Percentiles rank a stretch among this genome's conserved stretches.
Evolutionary conservation across 2,113 vertebrate genomes (phyloP).

Genomic region (Microcebus jonahi): DNA sequence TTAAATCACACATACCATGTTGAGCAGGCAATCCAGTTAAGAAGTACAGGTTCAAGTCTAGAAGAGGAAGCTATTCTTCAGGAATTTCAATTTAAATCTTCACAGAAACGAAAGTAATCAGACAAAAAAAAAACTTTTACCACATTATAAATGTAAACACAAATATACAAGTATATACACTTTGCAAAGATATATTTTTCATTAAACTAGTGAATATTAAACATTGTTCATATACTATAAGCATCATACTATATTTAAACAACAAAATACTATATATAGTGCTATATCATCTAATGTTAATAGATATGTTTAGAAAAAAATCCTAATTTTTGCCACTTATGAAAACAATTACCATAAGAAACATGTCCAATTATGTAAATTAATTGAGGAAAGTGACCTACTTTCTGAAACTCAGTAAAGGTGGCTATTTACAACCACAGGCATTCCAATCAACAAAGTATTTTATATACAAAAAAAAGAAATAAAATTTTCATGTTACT

Average conservation of each 20-base stretch:
- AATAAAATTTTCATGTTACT: neutral
- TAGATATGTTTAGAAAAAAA: neutral
- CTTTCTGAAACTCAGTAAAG: neutral
- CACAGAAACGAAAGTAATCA: neutral
- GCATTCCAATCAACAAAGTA: neutral
- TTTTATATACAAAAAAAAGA: neutral
- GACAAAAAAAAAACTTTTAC: neutral
- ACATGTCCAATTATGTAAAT: neutral
- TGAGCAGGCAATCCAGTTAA: neutral
- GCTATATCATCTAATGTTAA: neutral
- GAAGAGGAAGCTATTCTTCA: neutral
- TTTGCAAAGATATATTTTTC: neutral
- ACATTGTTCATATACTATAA: neutral
- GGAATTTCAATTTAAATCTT: neutral
- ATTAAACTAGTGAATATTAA: neutral
- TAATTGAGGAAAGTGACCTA: neutral
- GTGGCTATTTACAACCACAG: neutral
- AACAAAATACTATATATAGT: neutral
- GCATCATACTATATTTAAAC: neutral
- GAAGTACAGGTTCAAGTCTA: neutral
- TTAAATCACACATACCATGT: neutral
- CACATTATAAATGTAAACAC: neutral
- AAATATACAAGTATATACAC: neutral
- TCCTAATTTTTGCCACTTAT: neutral
- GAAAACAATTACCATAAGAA: neutral